Evolutionary conservation across 2,113 vertebrate genomes (phyloP).

Genomic region (Uropsilus gracilis): DNA sequence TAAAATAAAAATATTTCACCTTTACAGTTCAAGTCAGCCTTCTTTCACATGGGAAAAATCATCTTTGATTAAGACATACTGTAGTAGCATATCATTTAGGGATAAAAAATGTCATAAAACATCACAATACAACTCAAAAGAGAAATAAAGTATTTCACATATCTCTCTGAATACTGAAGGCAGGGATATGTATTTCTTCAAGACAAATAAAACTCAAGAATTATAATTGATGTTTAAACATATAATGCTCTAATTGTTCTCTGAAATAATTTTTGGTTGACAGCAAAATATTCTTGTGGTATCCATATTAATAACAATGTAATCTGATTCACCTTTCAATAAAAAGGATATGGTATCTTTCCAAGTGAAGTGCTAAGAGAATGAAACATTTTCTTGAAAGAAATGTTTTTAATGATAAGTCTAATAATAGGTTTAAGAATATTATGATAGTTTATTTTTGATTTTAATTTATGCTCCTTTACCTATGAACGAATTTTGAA

Average conservation of each 20-base stretch:
- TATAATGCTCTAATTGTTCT: not conserved
- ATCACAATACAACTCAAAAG: not conserved
- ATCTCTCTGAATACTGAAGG: not conserved
- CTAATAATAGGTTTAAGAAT: not conserved
- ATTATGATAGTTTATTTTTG: not conserved
- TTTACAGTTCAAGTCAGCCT: not conserved
- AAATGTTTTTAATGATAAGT: not conserved
- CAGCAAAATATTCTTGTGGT: not conserved
- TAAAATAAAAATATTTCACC: not conserved
- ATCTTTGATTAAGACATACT: not conserved
- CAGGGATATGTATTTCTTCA: not conserved
- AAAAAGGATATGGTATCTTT: not conserved
- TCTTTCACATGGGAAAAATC: not conserved
- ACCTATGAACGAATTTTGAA: not conserved
- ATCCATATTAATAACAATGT: not conserved
- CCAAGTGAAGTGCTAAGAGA: not conserved
- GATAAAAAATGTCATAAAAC: not conserved
- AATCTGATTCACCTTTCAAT: not conserved
- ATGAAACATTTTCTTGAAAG: not conserved
- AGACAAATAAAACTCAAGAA: not conserved
- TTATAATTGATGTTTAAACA: not conserved
- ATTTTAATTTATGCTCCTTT: not conserved
- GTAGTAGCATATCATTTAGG: not conserved
- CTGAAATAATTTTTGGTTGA: not conserved
- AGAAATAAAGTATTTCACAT: not conserved